phyloP scores from a whole-genome alignment of 2,113 vertebrate species.

The Chaetops frenatus region DNA sequence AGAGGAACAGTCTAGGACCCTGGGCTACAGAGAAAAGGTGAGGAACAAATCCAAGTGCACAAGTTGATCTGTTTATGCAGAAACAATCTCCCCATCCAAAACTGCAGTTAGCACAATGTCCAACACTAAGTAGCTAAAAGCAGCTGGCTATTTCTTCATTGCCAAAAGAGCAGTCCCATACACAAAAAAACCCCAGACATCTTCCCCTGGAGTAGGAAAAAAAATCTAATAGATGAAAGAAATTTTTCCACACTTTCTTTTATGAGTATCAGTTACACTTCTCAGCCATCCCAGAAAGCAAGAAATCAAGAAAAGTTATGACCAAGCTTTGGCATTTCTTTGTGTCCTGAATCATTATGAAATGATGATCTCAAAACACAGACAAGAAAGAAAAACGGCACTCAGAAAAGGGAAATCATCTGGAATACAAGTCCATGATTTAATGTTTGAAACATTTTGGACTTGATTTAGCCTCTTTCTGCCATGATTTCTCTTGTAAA shows the following conservation, averaged over 20 bases:
- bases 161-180: not conserved
- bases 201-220: not conserved
- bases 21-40: not conserved
- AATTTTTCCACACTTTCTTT: not conserved
- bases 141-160: not conserved
- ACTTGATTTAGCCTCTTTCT: not conserved
- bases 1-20: not conserved
- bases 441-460: not conserved
- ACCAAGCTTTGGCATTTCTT: not conserved
- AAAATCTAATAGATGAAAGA: not conserved
- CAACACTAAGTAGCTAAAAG: not conserved
- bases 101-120: not conserved
- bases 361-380: not conserved
- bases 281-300: not conserved
- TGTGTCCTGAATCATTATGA: not conserved
- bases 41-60: not conserved
- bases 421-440: not conserved
- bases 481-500: not conserved
- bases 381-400: not conserved
- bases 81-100: not conserved
- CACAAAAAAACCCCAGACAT: too few relatives aligned
- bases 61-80: not conserved
- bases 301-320: not conserved
- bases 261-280: not conserved
- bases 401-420: not conserved